Conservation (phyloP, 92 coral and sea anemone species). For the Scolanthus callimorphus region DNA sequence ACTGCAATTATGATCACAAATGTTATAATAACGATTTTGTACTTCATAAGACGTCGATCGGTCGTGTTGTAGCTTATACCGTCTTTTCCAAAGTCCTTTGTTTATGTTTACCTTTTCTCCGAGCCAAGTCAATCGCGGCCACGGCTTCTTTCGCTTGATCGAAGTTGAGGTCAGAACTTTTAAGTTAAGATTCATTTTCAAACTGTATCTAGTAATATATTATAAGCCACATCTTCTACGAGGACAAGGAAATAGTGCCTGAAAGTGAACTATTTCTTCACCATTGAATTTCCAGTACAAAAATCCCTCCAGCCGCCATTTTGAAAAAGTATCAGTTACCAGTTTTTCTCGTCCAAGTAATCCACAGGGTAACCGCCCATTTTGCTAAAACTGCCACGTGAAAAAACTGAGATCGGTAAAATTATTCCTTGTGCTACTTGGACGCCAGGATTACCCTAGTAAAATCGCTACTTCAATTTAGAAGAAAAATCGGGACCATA, state of each 20-base stretch:
- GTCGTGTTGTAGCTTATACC: too few relatives aligned
- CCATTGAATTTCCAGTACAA: constrained; percentile 22
- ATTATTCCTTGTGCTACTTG: too few relatives aligned
- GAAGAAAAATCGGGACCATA: too few relatives aligned
- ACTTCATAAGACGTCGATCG: too few relatives aligned
- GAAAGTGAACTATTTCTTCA: not conserved
- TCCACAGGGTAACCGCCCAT: constrained; percentile 12
- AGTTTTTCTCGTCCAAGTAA: constrained; percentile 3
- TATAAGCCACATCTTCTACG: not conserved
- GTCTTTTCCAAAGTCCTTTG: too few relatives aligned
- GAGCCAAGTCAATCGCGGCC: constrained; percentile 90
- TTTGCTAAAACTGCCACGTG: too few relatives aligned
- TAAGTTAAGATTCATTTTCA: constrained; percentile 70
- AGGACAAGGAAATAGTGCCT: not conserved
- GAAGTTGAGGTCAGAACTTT: constrained; percentile 78
- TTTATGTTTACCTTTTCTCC: too few relatives aligned
- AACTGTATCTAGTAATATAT: not conserved
- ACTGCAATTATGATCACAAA: too few relatives aligned
- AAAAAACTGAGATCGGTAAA: too few relatives aligned
- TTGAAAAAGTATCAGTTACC: constrained; percentile 9
- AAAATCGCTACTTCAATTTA: too few relatives aligned
- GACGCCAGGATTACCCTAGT: too few relatives aligned
- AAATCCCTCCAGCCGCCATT: constrained; percentile 40
- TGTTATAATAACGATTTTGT: too few relatives aligned
- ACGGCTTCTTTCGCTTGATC: constrained; percentile 95